Evolutionary conservation across 1,140 invertebrate genomes (phyloP), one percentile per base, ranked within the genome.

Genomic region (Dolichoris vasculosae): DNA sequence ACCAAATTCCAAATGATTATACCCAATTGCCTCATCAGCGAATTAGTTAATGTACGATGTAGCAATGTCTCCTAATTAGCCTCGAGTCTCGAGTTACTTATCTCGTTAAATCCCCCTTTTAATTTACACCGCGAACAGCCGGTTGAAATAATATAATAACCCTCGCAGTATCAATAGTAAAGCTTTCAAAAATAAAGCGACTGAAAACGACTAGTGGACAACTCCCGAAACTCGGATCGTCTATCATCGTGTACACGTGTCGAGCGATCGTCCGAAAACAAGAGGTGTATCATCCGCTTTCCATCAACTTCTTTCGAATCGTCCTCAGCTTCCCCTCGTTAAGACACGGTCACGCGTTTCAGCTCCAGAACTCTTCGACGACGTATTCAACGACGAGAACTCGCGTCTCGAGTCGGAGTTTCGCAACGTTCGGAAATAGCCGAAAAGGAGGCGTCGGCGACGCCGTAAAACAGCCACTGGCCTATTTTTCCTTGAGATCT

Each of bases 381-480:
- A 9, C 40, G 38, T 20, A 20, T 32, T 76, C 48, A 46, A n/a
- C n/a, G n/a, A n/a, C n/a, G n/a, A n/a, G 71, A 30, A 82, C 83
- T 84, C 82, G 46, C 38, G 82, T 83, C 86, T 86, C 87, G 88
- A n/a, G 83, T 89, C 79, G 86, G 88, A 88, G 30, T 89, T 90
- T 90, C 88, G 91, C 90, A 89, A 92, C 84, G 87, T 88, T 91
- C 89, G 89, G 89, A 93, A 93, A 93, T 93, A 93, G 90, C 73
- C 89, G 90, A 91, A 91, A 91, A 89, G 86, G 89, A 91, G 88
- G 89, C 89, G 89, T 87, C 90, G 89, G 87, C 90, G 86, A 88
- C 89, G 82, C 88, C 78, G 86, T 87, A 88, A 88, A 90, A 86
- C 89, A 91, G 90, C 88, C 88, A 89, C 75, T 93, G 93, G 91